Conservation (phyloP, 2,113 vertebrate genomes). For the Melanostigma gelatinosum region DNA sequence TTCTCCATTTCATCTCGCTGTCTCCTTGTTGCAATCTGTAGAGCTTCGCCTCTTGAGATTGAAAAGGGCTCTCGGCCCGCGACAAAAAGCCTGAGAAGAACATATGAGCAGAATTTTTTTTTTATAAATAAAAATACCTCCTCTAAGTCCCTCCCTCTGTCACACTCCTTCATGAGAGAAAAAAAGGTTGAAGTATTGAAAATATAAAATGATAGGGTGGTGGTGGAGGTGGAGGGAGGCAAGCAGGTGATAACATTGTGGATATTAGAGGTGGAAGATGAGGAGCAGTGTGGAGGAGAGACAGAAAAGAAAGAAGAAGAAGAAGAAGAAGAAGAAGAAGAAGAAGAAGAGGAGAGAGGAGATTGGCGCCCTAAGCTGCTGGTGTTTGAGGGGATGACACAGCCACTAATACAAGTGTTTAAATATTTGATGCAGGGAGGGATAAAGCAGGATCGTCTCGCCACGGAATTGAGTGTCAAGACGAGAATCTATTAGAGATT, state of each 20-base stretch:
- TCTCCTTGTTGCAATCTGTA: constrained; percentile 82
- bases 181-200: constrained; percentile 87
- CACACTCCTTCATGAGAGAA: constrained; percentile 44
- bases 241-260: constrained; percentile 95
- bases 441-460: constrained; percentile 99
- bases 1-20: constrained; percentile 74
- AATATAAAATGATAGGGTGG: constrained; percentile 87
- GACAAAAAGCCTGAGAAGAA: constrained; percentile 79
- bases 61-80: constrained; percentile 89
- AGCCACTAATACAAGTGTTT: constrained; percentile 99
- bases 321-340: constrained; percentile 60
- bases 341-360: constrained; percentile 65
- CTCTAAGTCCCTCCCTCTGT: constrained; percentile 43
- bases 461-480: constrained; percentile 99
- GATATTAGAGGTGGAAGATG: constrained; percentile 87
- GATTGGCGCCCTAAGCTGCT: constrained; percentile 88
- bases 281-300: constrained; percentile 65
- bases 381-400: constrained; percentile 93
- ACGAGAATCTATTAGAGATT: constrained; percentile 99
- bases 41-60: constrained; percentile 87
- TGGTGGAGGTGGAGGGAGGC: constrained; percentile 88
- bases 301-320: constrained; percentile 71
- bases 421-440: constrained; percentile 99
- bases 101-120: constrained; percentile 48
- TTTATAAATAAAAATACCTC: constrained; percentile 24